Percentiles rank a stretch among this genome's conserved stretches.
Conservation (phyloP, 2,888 invertebrate species). For the Dryadula phaetusa region DNA sequence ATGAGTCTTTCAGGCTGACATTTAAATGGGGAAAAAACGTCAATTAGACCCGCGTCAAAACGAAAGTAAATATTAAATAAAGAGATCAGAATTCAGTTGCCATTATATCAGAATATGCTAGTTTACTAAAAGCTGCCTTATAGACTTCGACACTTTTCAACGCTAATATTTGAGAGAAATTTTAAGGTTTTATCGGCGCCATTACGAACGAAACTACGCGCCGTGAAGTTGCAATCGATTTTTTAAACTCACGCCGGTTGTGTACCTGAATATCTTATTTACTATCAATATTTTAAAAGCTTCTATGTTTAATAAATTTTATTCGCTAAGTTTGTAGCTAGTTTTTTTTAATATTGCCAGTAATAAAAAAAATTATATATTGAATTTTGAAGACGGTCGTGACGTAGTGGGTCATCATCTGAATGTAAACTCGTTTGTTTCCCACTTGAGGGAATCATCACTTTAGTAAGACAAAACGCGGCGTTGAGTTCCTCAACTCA, state of each 20-base stretch:
- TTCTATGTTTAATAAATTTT: not conserved
- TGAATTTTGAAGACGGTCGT: no score
- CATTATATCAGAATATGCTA: constrained; percentile 37
- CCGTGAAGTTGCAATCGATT: constrained; percentile 15
- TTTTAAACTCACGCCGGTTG: constrained; percentile 19
- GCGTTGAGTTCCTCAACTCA: no score
- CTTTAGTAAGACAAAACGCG: no score
- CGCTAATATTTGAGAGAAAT: constrained; percentile 55
- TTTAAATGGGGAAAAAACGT: constrained; percentile 43
- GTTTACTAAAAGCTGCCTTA: constrained; percentile 51
- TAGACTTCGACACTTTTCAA: constrained; percentile 57
- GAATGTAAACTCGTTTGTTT: no score
- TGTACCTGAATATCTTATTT: constrained; percentile 18
- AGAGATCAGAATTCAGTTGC: constrained; percentile 32
- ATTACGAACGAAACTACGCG: constrained; percentile 42
- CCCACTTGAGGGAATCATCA: no score
- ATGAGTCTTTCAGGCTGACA: constrained; percentile 40
- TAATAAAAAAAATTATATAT: no score
- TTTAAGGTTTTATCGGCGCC: constrained; percentile 53
- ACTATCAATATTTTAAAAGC: constrained; percentile 4
- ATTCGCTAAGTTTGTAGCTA: not conserved
- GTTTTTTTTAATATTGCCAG: not conserved
- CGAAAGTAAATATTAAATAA: constrained; percentile 40
- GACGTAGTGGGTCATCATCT: no score
- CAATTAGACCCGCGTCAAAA: constrained; percentile 44